Base-by-base conservation (phyloP, 2,113 vertebrate species). In the Hymenochirus boettgeri region DNA sequence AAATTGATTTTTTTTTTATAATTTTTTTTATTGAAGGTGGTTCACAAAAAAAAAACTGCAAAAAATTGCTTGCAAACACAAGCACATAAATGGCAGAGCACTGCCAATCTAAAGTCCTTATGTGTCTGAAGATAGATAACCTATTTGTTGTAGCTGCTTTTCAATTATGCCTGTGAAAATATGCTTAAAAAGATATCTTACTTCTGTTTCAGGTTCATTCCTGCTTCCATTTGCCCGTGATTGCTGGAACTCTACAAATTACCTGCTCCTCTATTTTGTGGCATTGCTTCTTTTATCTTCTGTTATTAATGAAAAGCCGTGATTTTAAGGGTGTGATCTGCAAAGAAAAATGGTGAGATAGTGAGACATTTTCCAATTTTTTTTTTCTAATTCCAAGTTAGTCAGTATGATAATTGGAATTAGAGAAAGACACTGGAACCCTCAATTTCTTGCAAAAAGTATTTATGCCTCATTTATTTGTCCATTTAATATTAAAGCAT, bases 141-240 rank as follows among this genome's bases (percentile, higher is more conserved):
- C 55, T 39, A 65, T 56, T 64, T 65, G 26, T 47, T 57, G 33
- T 26, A 65, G 35, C 51, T 47, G 52, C 62, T 56, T 65, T 65
- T 57, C 62, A 65, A 65, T 65, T 57, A 65, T 57, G 62, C 53
- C 13, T 47, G 39, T 21, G 19, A 37, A 65, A 65, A 46, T 47
- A 7, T 2, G 26, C 24, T 57, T 55, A 29, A 33, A 55, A 56
- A 4, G 33, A 64, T 56, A 31, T 42, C 23, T 29, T 46, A 46
- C 26, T 47, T 47, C 25, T 45, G 24, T 7, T 31, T 31, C 2
- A 33, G 22, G 29, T 33, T 42, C 3, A 45, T 26, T 53, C 50
- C 23, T 7, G 25, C 13, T 17, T 31, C 13, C 55, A 25, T 25
- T 65, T 60, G 24, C 18, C 23, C 46, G 23, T 27, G 50, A 25